These are phyloP conservation scores for Paracentrotus lividus DNA, from an alignment of 53 echinoderm and acorn worm species.

Conservation along the genomic window DNA sequence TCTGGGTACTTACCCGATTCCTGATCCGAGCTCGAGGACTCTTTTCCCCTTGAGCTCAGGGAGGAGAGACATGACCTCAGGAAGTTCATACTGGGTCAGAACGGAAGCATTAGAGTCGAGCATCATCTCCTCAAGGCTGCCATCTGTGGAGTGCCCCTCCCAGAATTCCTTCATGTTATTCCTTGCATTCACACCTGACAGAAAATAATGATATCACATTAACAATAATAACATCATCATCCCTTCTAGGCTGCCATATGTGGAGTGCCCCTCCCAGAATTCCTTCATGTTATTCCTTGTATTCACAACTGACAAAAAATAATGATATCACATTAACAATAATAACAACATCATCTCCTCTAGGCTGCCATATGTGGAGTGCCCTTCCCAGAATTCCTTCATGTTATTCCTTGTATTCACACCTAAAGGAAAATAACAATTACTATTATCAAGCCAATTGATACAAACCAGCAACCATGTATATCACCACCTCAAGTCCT, in stretches of 20 bases:
- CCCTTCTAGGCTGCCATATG: slow-evolving; percentile 85
- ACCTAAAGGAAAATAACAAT: too few relatives aligned
- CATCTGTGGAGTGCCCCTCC: slow-evolving; percentile 84
- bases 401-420: slow-evolving; percentile 68
- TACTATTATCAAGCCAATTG: too few relatives aligned
- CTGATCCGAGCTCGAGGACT: slow-evolving; percentile 94
- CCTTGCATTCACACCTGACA: slow-evolving; percentile 45
- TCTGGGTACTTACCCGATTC: slow-evolving; percentile 39
- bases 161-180: slow-evolving; percentile 87
- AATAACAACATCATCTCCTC: slow-evolving; percentile 99
- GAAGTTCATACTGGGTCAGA: slow-evolving; percentile 77
- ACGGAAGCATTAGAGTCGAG: slow-evolving; percentile 80
- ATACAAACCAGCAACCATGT: too few relatives aligned
- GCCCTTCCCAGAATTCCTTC: slow-evolving; percentile 87
- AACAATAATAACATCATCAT: too few relatives aligned
- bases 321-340: too few relatives aligned
- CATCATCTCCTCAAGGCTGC: slow-evolving; percentile 96
- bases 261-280: slow-evolving; percentile 91
- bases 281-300: slow-evolving; percentile 75
- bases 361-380: slow-evolving; percentile 82
- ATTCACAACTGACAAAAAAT: slow-evolving; percentile 54
- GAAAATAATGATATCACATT: too few relatives aligned
- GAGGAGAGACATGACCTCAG: slow-evolving; percentile 87
- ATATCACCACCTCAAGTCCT: too few relatives aligned
- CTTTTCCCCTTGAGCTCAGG: slow-evolving; percentile 87